Evolutionary conservation across 2,888 invertebrate genomes (phyloP), one percentile per base, ranked within the genome.

Genomic region (Disparrhopalites patrizii): DNA sequence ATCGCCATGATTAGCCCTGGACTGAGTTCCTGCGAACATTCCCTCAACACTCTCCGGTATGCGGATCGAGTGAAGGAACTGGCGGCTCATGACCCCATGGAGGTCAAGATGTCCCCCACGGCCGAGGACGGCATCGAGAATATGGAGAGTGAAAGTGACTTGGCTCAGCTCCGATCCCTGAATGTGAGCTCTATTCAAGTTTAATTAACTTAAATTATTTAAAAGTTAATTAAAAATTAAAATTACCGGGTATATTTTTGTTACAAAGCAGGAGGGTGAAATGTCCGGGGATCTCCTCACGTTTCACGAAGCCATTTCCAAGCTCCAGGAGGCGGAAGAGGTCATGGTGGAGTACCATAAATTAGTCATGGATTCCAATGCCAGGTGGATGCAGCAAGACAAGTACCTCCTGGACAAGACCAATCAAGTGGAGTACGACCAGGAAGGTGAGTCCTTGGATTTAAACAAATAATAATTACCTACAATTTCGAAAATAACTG

Each of bases 1-100:
- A 97, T 99, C 80, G 97, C 99, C 66, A 99, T 98, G 96, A 93
- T 99, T 76, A 96, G 96, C 69, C 99, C 99, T 28, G 95, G 97
- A 62, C 85, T 96, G 83, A 89, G 88, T 77, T 95, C 94, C 58
- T 97, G 96, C 80, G 99, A 99, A 79, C 97, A 99, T 82, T 95
- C 97, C 65, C 83, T 99, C 70, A 99, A 99, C 82, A 99, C 99
- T 51, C 83, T 99, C 66, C 85, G 98, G 71, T 99, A 99, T 81
- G 99, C 98, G 3, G 96, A 99, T 83, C 86, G 96, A 76, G 96
- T 97, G 31, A 97, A 97, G 80, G 97, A 97, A 83, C 82, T 97
- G 67, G 93, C 91, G 38, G 90, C 88, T n/a, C 86, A 86, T 68
- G 91, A 91, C 79, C 84, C 88, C n/a, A 83, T 85, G 23, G 74